Conservation (phyloP, 1,140 invertebrate genomes). For the Neodiprion virginianus region DNA sequence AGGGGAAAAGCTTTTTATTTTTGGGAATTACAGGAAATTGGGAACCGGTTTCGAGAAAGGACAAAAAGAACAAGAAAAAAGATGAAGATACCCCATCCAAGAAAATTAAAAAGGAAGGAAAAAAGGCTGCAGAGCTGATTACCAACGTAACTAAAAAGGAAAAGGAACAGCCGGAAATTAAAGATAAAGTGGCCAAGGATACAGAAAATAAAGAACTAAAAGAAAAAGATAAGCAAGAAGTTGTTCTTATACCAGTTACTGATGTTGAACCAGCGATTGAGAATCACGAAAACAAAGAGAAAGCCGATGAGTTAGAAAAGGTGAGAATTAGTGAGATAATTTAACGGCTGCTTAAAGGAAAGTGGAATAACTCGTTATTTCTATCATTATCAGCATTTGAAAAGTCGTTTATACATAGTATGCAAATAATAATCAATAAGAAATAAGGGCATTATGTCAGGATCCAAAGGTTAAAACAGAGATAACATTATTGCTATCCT, state of each 20-base stretch:
- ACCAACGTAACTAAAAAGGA: slow-evolving; percentile 50
- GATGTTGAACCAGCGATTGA: slow-evolving; percentile 19
- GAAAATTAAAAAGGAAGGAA: slow-evolving; percentile 54
- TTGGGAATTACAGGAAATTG: slow-evolving; percentile 62
- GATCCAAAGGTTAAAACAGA: not conserved
- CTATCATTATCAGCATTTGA: too few relatives aligned
- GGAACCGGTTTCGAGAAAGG: slow-evolving; percentile 70
- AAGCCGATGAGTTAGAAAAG: slow-evolving; percentile 45
- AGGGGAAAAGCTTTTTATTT: slow-evolving; percentile 5
- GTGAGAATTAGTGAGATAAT: not conserved
- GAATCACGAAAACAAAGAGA: slow-evolving; percentile 23
- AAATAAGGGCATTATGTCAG: too few relatives aligned
- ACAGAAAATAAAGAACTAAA: slow-evolving; percentile 62
- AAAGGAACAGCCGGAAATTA: slow-evolving; percentile 58
- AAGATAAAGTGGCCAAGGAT: slow-evolving; percentile 63
- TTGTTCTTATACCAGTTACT: slow-evolving; percentile 49
- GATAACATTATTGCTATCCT: not conserved
- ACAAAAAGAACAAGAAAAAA: slow-evolving; percentile 71
- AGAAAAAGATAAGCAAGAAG: slow-evolving; percentile 57
- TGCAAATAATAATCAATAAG: too few relatives aligned
- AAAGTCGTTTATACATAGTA: too few relatives aligned
- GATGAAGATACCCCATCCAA: slow-evolving; percentile 63
- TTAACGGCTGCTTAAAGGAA: not conserved
- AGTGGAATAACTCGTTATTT: not conserved
- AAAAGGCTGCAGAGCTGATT: slow-evolving; percentile 50